Evolutionary conservation across 2,888 invertebrate species (phyloP).

Genomic region (Ectemnius cavifrons): DNA sequence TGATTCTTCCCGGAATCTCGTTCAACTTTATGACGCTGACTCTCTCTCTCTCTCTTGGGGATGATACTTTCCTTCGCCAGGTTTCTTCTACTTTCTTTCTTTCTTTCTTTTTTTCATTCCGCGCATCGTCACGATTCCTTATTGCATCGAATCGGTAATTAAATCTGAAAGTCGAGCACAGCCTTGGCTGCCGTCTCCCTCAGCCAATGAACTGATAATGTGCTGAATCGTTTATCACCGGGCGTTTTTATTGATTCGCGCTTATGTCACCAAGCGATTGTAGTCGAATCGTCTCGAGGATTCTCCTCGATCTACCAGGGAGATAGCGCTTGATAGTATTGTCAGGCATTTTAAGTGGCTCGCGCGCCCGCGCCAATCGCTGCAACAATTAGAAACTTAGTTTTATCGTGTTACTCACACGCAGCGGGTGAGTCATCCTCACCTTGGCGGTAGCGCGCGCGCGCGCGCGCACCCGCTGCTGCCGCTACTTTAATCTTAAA

Average conservation of each 20-base stretch:
- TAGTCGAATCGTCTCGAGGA: slow-evolving; percentile 2
- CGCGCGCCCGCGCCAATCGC: slow-evolving; percentile 4
- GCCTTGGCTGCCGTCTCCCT: neutral
- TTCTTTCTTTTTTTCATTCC: neutral
- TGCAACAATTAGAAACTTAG: slow-evolving; percentile 50
- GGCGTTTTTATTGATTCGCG: slow-evolving; percentile 4
- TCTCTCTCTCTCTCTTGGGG: neutral
- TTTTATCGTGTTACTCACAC: slow-evolving; percentile 53
- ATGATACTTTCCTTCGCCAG: neutral
- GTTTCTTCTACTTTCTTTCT: neutral
- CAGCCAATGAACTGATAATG: neutral
- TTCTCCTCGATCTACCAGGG: slow-evolving; percentile 1
- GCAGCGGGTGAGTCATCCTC: slow-evolving; percentile 41
- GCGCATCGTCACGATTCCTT: neutral
- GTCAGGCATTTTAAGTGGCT: slow-evolving; percentile 19
- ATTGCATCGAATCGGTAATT: neutral
- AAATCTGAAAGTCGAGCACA: neutral
- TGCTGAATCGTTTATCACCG: slow-evolving; percentile 3
- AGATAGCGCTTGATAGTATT: neutral
- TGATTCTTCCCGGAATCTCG: too few species aligned
- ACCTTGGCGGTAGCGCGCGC: slow-evolving; percentile 44
- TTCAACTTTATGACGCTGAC: neutral
- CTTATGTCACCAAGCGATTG: slow-evolving; percentile 1
- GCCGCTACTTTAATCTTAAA: slow-evolving; percentile 32
- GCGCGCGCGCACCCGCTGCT: too few species aligned